Conservation (phyloP, 2,888 invertebrate genomes). For the Dorcus parallelipipedus region DNA sequence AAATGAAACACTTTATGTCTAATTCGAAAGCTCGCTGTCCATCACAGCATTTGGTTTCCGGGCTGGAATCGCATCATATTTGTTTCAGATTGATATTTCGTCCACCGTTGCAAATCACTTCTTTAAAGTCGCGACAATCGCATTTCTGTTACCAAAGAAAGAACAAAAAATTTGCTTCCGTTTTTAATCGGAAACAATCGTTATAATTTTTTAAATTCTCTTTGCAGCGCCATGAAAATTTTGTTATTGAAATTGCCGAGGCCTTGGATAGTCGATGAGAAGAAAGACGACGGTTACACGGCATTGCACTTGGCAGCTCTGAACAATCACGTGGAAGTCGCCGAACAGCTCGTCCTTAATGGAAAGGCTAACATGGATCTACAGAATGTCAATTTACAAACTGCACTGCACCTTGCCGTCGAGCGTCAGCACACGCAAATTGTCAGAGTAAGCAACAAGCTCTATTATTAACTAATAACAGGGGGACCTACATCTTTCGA, state of each 20-base stretch:
- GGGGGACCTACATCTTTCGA: no score
- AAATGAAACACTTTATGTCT: no score
- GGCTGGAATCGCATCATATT: no score
- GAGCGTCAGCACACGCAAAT: slow-evolving; percentile 98
- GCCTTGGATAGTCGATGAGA: slow-evolving; percentile 97
- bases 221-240: slow-evolving; percentile 89
- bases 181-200: background rate
- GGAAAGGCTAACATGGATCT: slow-evolving; percentile 93
- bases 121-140: no score
- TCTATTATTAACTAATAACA: no score
- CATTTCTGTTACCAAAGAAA: no score
- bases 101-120: no score
- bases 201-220: slow-evolving; percentile 1
- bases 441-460: slow-evolving; percentile 64
- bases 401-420: slow-evolving; percentile 90
- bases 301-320: slow-evolving; percentile 93
- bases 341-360: slow-evolving; percentile 80
- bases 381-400: slow-evolving; percentile 94
- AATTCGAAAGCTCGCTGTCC: no score
- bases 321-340: slow-evolving; percentile 96
- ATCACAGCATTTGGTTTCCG: no score
- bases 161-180: slow-evolving; percentile 1
- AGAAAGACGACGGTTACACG: slow-evolving; percentile 97
- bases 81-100: no score
- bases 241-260: slow-evolving; percentile 88